Evolutionary conservation across 2,797 vertebrate species (phyloP), one percentile per base, ranked within the genome.

Genomic region (Coranthus polyacanthus): DNA sequence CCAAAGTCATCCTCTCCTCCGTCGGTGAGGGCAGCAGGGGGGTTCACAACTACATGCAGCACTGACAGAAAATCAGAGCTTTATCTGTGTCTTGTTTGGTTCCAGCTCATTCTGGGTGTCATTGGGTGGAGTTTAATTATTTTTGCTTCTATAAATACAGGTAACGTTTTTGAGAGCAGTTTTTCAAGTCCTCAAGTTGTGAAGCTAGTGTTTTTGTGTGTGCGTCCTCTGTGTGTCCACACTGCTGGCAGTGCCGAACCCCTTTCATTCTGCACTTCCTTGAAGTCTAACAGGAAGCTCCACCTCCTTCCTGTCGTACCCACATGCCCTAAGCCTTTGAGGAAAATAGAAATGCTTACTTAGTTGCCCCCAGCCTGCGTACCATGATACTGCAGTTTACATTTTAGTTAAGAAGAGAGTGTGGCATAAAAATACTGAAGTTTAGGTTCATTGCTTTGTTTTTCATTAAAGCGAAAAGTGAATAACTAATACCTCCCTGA

Each of bases 281-380:
- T 67, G 64, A 77, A 65, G 46, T 63, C 52, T 34, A 64, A 86
- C 86, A 85, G 91, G 89, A 93, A 89, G 79, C 86, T 43, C 81
- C 71, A 55, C 84, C 83, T 76, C 81, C 57, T 88, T 88, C 88
- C 81, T 75, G 68, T 41, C 49, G 53, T 45, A 9, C 50, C 18
- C 61, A 53, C 16, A 50, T 87, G 81, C 82, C 80, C 83, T 62
- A 26, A 17, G 58, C 52, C 32, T 58, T 52, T 62, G 49, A 68
- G 55, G 59, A 64, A 77, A 68, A 53, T 12, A 20, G 18, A 76
- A 70, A 43, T 50, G 15, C 42, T 84, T 39, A 12, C 44, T 39
- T 29, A 26, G 60, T 45, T 52, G 17, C 18, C 43, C 57, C 53
- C 20, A 47, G 65, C 60, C 45, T 51, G 29, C 12, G 0, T 22